These are phyloP conservation scores for Willisornis vidua DNA, from an alignment of 2,113 vertebrate species.

Conservation along the genomic window DNA sequence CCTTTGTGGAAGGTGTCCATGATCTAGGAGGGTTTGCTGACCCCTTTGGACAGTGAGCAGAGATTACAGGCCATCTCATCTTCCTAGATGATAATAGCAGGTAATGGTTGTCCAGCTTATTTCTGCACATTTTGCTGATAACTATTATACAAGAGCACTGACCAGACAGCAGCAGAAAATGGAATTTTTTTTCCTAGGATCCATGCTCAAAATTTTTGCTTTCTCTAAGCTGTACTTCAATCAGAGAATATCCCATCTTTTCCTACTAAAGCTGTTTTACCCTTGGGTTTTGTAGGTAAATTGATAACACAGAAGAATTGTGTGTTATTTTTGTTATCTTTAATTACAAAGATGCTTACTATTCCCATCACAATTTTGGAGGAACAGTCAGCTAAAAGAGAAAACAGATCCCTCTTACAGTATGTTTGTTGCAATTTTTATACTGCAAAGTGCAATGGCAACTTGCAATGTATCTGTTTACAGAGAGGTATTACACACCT, in stretches of 20 bases:
- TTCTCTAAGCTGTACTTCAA: neutral
- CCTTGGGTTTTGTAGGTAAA: constrained; percentile 5
- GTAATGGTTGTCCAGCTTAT: neutral
- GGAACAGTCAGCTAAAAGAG: neutral
- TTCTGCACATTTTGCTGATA: neutral
- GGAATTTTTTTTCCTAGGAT: neutral
- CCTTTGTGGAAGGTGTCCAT: neutral
- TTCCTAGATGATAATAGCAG: neutral
- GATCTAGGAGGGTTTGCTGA: neutral
- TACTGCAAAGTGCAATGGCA: neutral
- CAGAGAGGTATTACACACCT: neutral
- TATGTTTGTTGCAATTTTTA: neutral
- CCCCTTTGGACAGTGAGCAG: neutral
- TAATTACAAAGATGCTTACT: constrained; percentile 27
- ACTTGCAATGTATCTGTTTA: neutral
- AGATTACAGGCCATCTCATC: neutral
- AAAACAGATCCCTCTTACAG: neutral
- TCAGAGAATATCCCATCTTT: constrained; percentile 9
- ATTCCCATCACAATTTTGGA: constrained; percentile 2
- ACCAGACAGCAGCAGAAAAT: neutral
- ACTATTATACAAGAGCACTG: neutral
- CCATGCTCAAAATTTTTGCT: neutral
- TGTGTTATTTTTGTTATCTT: neutral
- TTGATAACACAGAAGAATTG: neutral
- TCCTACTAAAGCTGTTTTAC: neutral